Percentiles rank a stretch among this genome's conserved stretches.
These are phyloP conservation scores for Cyanistes caeruleus DNA, from an alignment of 2,113 vertebrate genomes.

Conservation along the genomic window DNA sequence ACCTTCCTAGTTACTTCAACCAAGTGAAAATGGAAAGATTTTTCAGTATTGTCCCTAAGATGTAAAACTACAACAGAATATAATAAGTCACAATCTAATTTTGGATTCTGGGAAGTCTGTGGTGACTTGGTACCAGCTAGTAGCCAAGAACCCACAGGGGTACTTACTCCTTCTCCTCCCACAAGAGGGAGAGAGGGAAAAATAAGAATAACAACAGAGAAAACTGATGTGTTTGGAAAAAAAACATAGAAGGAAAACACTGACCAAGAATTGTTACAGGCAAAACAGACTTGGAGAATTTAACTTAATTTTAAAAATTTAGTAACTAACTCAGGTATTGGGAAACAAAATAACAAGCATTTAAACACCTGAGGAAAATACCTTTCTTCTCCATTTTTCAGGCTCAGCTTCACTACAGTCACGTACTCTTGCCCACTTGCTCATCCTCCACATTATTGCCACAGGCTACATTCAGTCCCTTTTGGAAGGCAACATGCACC, in stretches of 20 bases:
- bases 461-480: neutral
- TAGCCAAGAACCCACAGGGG: neutral
- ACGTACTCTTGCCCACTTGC: neutral
- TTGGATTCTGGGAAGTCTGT: neutral
- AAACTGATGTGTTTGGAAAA: fast-evolving
- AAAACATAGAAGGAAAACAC: neutral
- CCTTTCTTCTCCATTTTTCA: neutral
- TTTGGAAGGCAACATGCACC: neutral
- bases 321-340: neutral
- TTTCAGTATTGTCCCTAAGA: neutral
- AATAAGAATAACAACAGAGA: neutral
- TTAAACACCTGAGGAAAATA: neutral
- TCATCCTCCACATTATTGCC: neutral
- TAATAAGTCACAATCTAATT: constrained; percentile 9
- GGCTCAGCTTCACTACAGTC: neutral
- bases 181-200: neutral
- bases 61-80: neutral
- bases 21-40: neutral
- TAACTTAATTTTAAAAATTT: neutral
- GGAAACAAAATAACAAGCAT: neutral
- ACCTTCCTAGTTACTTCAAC: neutral
- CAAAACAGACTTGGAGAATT: neutral
- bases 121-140: neutral
- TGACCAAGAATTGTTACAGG: fast-evolving
- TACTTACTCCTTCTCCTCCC: neutral